These are phyloP conservation scores for Selenia dentaria DNA, from an alignment of 2,888 invertebrate genomes.

Conservation along the genomic window DNA sequence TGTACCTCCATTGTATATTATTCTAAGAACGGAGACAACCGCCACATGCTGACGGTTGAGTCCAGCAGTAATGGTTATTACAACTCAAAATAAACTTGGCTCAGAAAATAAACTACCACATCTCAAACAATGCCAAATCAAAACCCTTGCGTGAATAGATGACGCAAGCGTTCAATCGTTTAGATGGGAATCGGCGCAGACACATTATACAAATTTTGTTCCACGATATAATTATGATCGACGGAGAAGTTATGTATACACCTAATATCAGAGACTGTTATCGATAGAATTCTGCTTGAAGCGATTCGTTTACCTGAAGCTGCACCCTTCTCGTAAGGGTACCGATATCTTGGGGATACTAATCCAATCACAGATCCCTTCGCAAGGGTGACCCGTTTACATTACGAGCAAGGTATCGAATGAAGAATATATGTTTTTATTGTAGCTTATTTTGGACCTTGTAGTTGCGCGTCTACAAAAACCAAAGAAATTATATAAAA, in stretches of 20 bases:
- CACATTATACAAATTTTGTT: slow-evolving; percentile 1
- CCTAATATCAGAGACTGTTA: neutral
- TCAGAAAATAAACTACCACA: slow-evolving; percentile 24
- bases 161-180: slow-evolving; percentile 12
- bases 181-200: slow-evolving; percentile 3
- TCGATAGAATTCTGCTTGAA: slow-evolving; percentile 3
- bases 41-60: slow-evolving; percentile 25
- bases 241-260: too few species aligned
- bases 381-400: slow-evolving; percentile 37
- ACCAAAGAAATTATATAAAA: too few species aligned
- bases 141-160: slow-evolving; percentile 7
- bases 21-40: slow-evolving; percentile 66
- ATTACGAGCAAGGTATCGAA: too few species aligned
- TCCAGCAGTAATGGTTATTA: slow-evolving; percentile 16
- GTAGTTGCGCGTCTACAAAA: too few species aligned
- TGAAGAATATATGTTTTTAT: too few species aligned
- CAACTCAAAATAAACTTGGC: slow-evolving; percentile 21
- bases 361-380: slow-evolving; percentile 67
- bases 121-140: slow-evolving; percentile 23
- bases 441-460: too few species aligned
- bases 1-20: slow-evolving; percentile 67
- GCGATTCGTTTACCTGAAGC: slow-evolving; percentile 37
- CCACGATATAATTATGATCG: too few species aligned
- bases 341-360: slow-evolving; percentile 54
- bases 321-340: slow-evolving; percentile 42